Evolutionary conservation across 2,797 vertebrate genomes (phyloP).

Genomic region (Sebastes nivosus): DNA sequence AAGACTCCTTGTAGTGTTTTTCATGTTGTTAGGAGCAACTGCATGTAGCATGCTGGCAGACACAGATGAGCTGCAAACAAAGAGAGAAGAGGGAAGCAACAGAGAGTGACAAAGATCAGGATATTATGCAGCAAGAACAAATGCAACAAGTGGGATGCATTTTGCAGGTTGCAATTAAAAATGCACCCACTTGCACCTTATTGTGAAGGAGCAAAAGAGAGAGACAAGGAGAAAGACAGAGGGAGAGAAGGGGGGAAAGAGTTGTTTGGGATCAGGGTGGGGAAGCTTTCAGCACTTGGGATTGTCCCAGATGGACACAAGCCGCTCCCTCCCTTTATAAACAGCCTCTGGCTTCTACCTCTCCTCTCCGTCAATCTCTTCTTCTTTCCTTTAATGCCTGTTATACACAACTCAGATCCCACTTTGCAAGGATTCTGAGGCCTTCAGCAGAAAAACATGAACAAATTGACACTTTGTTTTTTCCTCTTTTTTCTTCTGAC

Average conservation of each 20-base stretch:
- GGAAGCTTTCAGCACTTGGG: slow-evolving; percentile 76
- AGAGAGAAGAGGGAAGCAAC: background rate
- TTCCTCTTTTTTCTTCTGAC: slow-evolving; percentile 20
- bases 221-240: slow-evolving; percentile 27
- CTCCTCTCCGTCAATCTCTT: slow-evolving; percentile 9
- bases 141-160: slow-evolving; percentile 21
- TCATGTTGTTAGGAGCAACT: background rate
- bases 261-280: slow-evolving; percentile 77
- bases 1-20: background rate
- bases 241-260: slow-evolving; percentile 27
- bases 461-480: slow-evolving; percentile 52
- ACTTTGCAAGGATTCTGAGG: slow-evolving; percentile 5
- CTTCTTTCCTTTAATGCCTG: background rate
- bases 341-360: slow-evolving; percentile 62
- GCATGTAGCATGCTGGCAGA: background rate
- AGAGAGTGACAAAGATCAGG: background rate
- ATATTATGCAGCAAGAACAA: background rate
- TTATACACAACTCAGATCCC: background rate
- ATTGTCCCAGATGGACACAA: slow-evolving; percentile 81
- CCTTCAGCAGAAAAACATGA: slow-evolving; percentile 38
- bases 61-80: background rate
- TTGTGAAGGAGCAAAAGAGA: slow-evolving; percentile 22
- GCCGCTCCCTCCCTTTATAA: slow-evolving; percentile 79
- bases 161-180: slow-evolving; percentile 24
- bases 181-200: slow-evolving; percentile 14